Evolutionary conservation across 2,888 invertebrate genomes (phyloP).

Genomic region (Cheilosia soror): DNA sequence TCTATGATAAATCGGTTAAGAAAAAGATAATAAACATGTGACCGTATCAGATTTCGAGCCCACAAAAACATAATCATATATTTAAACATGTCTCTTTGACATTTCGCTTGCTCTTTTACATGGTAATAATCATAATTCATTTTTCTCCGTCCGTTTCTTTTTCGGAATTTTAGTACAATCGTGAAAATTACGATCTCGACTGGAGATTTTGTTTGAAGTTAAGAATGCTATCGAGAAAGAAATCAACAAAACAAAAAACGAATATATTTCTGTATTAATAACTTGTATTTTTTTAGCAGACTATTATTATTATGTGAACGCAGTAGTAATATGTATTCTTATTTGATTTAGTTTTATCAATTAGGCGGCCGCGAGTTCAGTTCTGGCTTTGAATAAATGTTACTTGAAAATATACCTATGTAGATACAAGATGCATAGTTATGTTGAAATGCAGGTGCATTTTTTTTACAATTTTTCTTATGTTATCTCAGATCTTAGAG

Average conservation of each 20-base stretch:
- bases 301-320: conserved; percentile 9
- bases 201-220: conserved; percentile 66
- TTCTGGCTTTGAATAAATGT: neutral
- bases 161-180: conserved; percentile 68
- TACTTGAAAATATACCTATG: neutral
- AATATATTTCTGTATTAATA: conserved; percentile 17
- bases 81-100: conserved; percentile 84
- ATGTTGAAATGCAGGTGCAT: too few relatives aligned
- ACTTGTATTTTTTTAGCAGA: conserved; percentile 5
- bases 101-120: conserved; percentile 84
- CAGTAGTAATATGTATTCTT: neutral
- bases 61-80: conserved; percentile 84
- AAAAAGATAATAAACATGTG: conserved; percentile 75
- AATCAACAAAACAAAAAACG: conserved; percentile 17
- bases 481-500: too few relatives aligned
- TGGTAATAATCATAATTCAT: conserved; percentile 84
- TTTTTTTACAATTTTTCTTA: too few relatives aligned
- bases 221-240: conserved; percentile 36
- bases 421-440: too few relatives aligned
- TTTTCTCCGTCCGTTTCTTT: conserved; percentile 78
- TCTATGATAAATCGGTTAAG: conserved; percentile 75
- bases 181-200: conserved; percentile 71
- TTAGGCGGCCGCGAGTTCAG: too few relatives aligned
- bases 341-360: neutral
- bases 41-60: conserved; percentile 84